Conservation (phyloP, 2,113 vertebrate species). For the Chaenogobius annularis region DNA sequence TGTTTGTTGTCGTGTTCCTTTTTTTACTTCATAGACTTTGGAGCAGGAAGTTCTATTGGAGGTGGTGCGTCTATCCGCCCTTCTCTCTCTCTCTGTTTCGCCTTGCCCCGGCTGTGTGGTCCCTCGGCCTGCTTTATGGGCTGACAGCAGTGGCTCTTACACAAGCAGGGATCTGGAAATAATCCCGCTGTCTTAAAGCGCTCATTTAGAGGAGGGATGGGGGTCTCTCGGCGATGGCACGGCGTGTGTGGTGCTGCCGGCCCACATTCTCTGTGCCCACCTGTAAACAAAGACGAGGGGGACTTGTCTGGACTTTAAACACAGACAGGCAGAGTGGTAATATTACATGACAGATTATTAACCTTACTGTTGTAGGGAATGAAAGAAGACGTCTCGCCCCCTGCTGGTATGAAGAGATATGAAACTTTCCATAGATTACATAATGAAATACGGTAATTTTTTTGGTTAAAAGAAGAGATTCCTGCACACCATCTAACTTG, state of each 20-base stretch:
- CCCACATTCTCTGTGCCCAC: slow-evolving; percentile 38
- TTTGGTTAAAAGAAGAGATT: too few species aligned
- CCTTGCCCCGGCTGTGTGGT: slow-evolving; percentile 71
- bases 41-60: slow-evolving; percentile 58
- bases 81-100: slow-evolving; percentile 45
- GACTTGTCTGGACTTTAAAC: slow-evolving; percentile 54
- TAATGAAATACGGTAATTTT: too few species aligned
- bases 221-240: slow-evolving; percentile 59
- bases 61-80: slow-evolving; percentile 51
- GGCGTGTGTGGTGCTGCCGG: slow-evolving; percentile 34
- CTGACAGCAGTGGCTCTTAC: slow-evolving; percentile 73
- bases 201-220: slow-evolving; percentile 70
- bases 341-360: slow-evolving; percentile 50
- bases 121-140: slow-evolving; percentile 70
- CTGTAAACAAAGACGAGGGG: slow-evolving; percentile 61
- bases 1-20: slow-evolving; percentile 38
- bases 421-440: not conserved
- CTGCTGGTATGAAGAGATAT: slow-evolving; percentile 52
- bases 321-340: slow-evolving; percentile 37
- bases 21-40: slow-evolving; percentile 27
- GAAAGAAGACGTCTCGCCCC: slow-evolving; percentile 38
- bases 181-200: slow-evolving; percentile 75
- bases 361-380: slow-evolving; percentile 30
- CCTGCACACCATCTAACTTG: not conserved
- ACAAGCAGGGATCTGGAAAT: slow-evolving; percentile 76